Percentiles rank a stretch among this genome's conserved stretches.
phyloP scores from a whole-genome alignment of 2,113 vertebrate genomes.

The Gallinago undulata region DNA sequence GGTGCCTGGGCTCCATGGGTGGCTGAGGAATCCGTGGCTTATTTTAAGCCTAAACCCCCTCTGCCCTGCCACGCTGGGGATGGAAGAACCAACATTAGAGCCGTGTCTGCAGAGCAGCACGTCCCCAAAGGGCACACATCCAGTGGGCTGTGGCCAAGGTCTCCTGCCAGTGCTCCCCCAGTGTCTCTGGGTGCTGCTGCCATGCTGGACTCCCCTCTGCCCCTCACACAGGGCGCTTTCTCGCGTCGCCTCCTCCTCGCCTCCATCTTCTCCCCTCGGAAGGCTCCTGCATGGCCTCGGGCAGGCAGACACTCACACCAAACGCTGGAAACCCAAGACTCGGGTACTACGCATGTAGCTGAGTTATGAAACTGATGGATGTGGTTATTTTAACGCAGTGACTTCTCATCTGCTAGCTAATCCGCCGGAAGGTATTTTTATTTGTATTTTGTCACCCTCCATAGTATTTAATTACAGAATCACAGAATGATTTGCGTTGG shows the following conservation, averaged over 20 bases:
- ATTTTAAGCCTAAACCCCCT: accelerated
- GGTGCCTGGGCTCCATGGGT: too few species aligned
- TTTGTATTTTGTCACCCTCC: neutral
- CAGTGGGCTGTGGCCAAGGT: neutral
- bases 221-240: accelerated
- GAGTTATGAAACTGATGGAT: neutral
- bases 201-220: too few species aligned
- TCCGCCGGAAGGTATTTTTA: neutral
- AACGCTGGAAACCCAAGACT: neutral
- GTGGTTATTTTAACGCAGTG: neutral
- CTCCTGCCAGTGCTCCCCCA: neutral
- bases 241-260: neutral
- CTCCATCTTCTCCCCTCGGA: neutral
- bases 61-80: accelerated
- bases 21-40: neutral
- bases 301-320: neutral
- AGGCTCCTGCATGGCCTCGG: neutral
- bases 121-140: accelerated
- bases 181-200: accelerated
- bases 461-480: neutral
- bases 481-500: neutral
- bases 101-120: neutral
- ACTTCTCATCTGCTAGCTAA: neutral
- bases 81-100: neutral
- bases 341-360: neutral